Evolutionary conservation across 2,888 invertebrate genomes (phyloP).

Genomic region (Omphaloscelis lunosa): DNA sequence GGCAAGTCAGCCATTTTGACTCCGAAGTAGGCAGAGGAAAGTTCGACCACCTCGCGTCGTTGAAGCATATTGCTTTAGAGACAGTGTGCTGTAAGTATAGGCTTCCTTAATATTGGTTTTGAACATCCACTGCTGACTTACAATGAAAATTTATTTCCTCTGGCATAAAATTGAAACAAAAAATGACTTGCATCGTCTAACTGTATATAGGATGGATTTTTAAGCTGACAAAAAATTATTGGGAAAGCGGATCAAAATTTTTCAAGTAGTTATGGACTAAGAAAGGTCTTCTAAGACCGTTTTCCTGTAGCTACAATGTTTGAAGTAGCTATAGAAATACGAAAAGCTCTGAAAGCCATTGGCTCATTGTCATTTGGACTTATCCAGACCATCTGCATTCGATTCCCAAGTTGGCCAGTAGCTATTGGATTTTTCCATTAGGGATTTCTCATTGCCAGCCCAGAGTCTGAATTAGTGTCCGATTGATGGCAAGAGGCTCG

Average conservation of each 20-base stretch:
- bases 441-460: not conserved
- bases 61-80: conserved; percentile 69
- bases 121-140: not conserved
- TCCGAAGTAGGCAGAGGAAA: conserved; percentile 65
- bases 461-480: not conserved
- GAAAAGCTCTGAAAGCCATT: not conserved
- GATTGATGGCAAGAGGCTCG: not conserved
- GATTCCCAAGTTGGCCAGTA: not conserved
- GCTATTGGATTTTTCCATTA: no score
- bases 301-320: no score
- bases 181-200: not conserved
- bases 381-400: not conserved
- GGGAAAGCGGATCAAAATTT: no score
- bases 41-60: conserved; percentile 67
- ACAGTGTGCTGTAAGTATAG: conserved; percentile 73
- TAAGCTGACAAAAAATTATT: not conserved
- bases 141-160: not conserved
- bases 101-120: not conserved
- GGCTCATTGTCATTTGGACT: not conserved
- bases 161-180: not conserved
- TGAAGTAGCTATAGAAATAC: no score
- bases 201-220: not conserved
- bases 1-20: conserved; percentile 62
- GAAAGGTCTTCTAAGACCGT: no score
- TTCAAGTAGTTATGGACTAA: no score